Percentiles rank a stretch among this genome's conserved stretches.
Evolutionary conservation across 2,888 invertebrate genomes (phyloP).

Genomic region (Philaethria dido): DNA sequence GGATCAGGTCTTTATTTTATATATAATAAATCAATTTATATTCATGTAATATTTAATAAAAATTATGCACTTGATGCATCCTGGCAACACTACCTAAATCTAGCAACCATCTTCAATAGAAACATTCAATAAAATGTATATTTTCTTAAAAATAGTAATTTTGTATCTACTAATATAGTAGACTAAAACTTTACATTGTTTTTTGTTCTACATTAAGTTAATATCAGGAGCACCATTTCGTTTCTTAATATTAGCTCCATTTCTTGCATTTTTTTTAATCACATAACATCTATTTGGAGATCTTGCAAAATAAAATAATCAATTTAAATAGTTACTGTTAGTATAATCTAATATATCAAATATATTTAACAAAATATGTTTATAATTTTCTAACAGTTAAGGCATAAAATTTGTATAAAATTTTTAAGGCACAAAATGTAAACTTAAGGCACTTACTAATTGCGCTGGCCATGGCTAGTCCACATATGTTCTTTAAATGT

Average conservation of each 20-base stretch:
- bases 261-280: conserved; percentile 30
- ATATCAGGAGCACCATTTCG: conserved; percentile 37
- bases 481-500: conserved; percentile 88
- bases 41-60: neutral
- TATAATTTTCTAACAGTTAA: conserved; percentile 33
- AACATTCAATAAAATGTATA: conserved; percentile 9
- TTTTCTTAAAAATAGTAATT: conserved; percentile 24
- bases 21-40: neutral
- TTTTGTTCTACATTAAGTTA: conserved; percentile 24
- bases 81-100: conserved; percentile 18
- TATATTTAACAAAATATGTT: conserved; percentile 32
- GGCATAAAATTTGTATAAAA: conserved; percentile 38
- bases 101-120: conserved; percentile 1
- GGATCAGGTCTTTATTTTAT: neutral
- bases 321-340: conserved; percentile 11
- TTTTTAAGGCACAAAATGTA: conserved; percentile 42
- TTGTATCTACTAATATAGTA: conserved; percentile 38
- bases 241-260: conserved; percentile 31
- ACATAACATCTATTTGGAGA: conserved; percentile 42
- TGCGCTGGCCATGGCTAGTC: conserved; percentile 86
- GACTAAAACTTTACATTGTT: conserved; percentile 20
- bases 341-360: conserved; percentile 1
- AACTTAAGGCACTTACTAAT: conserved; percentile 77
- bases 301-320: conserved; percentile 25
- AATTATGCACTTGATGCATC: neutral